Conservation (phyloP, 2,888 invertebrate species). For the Amphipyra berbera region DNA sequence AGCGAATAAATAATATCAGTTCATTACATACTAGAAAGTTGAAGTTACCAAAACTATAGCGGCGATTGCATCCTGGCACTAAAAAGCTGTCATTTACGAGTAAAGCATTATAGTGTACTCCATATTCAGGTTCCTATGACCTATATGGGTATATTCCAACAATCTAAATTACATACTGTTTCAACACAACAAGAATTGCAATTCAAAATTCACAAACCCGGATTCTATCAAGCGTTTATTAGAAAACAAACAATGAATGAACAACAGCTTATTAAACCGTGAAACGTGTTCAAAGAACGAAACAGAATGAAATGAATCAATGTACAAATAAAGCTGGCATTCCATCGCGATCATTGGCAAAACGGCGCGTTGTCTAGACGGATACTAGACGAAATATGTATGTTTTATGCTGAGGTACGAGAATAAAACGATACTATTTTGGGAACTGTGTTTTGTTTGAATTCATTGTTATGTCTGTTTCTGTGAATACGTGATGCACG, state of each 20-base stretch:
- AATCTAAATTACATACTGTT: too few species aligned
- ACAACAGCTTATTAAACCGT: conserved; percentile 39
- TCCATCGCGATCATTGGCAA: conserved; percentile 63
- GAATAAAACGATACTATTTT: conserved; percentile 22
- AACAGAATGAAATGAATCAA: conserved; percentile 54
- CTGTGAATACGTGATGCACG: background rate
- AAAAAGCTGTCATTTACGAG: too few species aligned
- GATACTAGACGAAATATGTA: conserved; percentile 60
- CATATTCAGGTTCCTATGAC: too few species aligned
- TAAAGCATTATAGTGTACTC: too few species aligned
- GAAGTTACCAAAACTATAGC: too few species aligned
- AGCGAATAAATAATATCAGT: too few species aligned
- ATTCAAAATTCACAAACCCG: background rate
- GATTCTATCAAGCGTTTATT: conserved; percentile 12
- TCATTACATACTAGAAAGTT: too few species aligned
- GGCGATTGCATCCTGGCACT: too few species aligned
- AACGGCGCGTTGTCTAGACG: conserved; percentile 66
- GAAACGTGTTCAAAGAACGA: conserved; percentile 34
- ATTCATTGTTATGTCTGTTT: background rate
- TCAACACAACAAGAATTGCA: too few species aligned
- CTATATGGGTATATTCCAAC: too few species aligned
- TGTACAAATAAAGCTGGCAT: conserved; percentile 52
- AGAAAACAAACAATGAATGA: conserved; percentile 14
- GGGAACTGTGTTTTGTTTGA: background rate
- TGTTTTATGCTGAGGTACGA: conserved; percentile 40